A percentile compares a stretch with the other conserved stretches of the same genome.
These are phyloP conservation scores for Reticulitermes speratus DNA, from an alignment of 1,140 invertebrate species.

Conservation along the genomic window DNA sequence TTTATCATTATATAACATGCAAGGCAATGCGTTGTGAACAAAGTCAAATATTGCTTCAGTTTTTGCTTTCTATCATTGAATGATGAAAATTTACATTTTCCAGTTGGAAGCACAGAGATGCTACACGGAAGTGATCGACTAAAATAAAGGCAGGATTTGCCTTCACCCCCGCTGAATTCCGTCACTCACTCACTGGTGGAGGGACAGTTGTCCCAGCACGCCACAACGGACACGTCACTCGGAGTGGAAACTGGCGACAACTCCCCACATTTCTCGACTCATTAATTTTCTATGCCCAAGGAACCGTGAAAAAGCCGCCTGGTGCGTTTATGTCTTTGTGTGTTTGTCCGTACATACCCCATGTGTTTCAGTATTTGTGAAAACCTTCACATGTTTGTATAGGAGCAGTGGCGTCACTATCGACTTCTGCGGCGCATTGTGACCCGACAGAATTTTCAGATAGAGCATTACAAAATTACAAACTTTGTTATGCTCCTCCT, in stretches of 20 bases:
- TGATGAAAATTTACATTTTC: background rate
- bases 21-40: background rate
- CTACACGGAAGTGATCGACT: background rate
- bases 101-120: background rate
- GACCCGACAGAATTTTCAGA: no score
- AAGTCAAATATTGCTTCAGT: background rate
- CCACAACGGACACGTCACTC: background rate
- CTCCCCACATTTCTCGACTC: slow-evolving; percentile 3
- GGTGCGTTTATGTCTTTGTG: background rate
- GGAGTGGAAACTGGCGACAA: slow-evolving; percentile 1
- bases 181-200: background rate
- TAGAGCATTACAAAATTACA: no score
- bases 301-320: background rate
- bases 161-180: background rate
- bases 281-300: slow-evolving; percentile 8
- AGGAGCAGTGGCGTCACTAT: background rate
- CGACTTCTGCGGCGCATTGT: background rate
- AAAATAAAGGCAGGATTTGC: slow-evolving; percentile 4
- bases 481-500: no score
- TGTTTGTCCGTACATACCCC: background rate
- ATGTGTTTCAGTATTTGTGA: background rate
- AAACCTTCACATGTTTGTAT: background rate
- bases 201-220: background rate
- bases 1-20: no score
- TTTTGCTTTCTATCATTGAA: background rate